phyloP scores from a whole-genome alignment of 1,140 invertebrate species.

The Heliconius eleuchia region DNA sequence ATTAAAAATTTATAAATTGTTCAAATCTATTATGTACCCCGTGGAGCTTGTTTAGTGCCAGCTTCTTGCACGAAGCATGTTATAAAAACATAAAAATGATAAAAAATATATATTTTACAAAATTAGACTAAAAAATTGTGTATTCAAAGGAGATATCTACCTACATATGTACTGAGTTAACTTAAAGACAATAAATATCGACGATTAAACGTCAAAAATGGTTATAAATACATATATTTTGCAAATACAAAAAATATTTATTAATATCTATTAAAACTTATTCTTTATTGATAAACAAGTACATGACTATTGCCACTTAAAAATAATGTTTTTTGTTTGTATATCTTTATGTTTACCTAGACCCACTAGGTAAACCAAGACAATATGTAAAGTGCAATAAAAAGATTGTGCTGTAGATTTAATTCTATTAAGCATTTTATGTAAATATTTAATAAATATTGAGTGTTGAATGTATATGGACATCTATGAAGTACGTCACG shows the following conservation, averaged over 20 bases:
- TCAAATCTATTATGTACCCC: neutral
- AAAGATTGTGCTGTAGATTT: constrained; percentile 69
- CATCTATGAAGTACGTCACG: no score
- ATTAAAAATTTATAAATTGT: neutral
- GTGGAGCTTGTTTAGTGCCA: neutral
- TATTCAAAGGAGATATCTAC: neutral
- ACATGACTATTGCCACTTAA: constrained; percentile 12
- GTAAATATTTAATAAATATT: constrained; percentile 46
- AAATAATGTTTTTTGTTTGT: neutral
- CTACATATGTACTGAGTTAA: neutral
- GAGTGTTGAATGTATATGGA: constrained; percentile 36
- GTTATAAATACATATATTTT: neutral
- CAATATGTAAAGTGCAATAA: constrained; percentile 77
- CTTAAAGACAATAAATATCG: neutral
- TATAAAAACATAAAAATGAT: neutral
- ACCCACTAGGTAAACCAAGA: constrained; percentile 45
- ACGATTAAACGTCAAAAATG: neutral
- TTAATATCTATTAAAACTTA: neutral
- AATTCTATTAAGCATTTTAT: constrained; percentile 41
- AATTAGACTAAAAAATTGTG: neutral
- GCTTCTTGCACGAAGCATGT: neutral
- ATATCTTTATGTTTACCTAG: constrained; percentile 2
- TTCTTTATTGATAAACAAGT: neutral
- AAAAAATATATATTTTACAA: neutral
- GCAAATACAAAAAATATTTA: no score